Conservation (phyloP, 92 coral and sea anemone genomes). For the Palythoa grandiflora region DNA sequence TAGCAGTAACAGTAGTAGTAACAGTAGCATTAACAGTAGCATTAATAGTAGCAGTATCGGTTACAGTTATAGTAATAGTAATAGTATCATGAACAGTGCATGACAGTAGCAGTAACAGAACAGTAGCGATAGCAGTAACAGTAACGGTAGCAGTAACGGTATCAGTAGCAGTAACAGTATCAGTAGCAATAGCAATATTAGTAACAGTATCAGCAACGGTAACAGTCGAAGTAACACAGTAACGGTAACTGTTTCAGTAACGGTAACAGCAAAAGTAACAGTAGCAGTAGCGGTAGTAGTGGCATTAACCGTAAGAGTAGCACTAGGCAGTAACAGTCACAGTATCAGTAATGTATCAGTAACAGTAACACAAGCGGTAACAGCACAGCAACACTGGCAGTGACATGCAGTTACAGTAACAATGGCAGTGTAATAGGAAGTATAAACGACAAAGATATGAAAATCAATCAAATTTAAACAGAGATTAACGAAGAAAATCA, state of each 20-base stretch:
- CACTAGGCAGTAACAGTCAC: background rate
- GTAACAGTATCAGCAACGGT: background rate
- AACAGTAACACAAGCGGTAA: background rate
- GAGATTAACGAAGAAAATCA: background rate
- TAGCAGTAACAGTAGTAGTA: background rate
- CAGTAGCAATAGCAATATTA: background rate
- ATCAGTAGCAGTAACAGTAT: background rate
- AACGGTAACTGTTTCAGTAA: background rate
- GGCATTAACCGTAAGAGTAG: background rate
- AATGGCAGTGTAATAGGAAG: background rate
- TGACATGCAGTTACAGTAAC: background rate
- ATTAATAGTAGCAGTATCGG: background rate
- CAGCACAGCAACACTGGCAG: background rate
- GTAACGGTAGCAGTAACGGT: background rate
- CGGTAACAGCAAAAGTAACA: background rate
- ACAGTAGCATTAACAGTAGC: background rate
- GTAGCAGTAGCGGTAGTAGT: background rate
- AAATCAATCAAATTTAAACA: background rate
- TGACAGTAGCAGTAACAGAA: background rate
- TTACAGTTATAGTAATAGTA: background rate
- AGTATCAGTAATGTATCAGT: background rate
- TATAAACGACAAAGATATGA: background rate
- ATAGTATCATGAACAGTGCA: background rate
- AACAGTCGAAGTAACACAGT: background rate
- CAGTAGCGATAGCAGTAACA: background rate